A percentile compares a stretch with the other conserved stretches of the same genome.
phyloP scores from a whole-genome alignment of 2,888 invertebrate genomes.

The Himalopsyche tibetana region DNA sequence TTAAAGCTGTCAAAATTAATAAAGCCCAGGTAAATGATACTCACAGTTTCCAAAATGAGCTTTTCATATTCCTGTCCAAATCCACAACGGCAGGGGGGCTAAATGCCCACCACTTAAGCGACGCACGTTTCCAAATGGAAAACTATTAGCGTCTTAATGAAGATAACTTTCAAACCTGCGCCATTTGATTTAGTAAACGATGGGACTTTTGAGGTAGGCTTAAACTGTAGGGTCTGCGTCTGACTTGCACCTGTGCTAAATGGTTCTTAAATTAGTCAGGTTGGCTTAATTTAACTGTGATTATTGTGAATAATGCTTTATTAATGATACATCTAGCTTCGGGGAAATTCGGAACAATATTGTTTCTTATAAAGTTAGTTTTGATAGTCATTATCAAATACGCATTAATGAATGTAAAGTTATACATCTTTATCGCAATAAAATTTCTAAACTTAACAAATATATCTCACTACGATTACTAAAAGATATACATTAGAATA shows the following conservation, averaged over 20 bases:
- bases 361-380: neutral
- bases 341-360: neutral
- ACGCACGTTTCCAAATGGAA: slow-evolving; percentile 62
- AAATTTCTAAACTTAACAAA: too few relatives aligned
- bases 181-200: slow-evolving; percentile 61
- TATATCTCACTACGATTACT: too few relatives aligned
- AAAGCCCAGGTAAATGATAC: too few relatives aligned
- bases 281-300: slow-evolving; percentile 20
- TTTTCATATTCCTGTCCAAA: slow-evolving; percentile 19
- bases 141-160: slow-evolving; percentile 64
- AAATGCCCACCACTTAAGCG: slow-evolving; percentile 56
- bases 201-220: slow-evolving; percentile 41
- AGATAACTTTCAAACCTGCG: slow-evolving; percentile 62
- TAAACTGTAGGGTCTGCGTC: slow-evolving; percentile 3
- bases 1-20: too few relatives aligned
- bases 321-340: neutral
- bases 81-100: neutral
- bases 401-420: neutral
- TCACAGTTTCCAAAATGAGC: neutral
- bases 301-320: neutral
- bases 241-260: slow-evolving; percentile 20
- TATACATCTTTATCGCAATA: neutral
- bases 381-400: neutral
- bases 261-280: slow-evolving; percentile 34
- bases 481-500: too few relatives aligned